A percentile compares a stretch with the other conserved stretches of the same genome.
phyloP scores from a whole-genome alignment of 2,113 vertebrate genomes.

The Glaucidium brasilianum region DNA sequence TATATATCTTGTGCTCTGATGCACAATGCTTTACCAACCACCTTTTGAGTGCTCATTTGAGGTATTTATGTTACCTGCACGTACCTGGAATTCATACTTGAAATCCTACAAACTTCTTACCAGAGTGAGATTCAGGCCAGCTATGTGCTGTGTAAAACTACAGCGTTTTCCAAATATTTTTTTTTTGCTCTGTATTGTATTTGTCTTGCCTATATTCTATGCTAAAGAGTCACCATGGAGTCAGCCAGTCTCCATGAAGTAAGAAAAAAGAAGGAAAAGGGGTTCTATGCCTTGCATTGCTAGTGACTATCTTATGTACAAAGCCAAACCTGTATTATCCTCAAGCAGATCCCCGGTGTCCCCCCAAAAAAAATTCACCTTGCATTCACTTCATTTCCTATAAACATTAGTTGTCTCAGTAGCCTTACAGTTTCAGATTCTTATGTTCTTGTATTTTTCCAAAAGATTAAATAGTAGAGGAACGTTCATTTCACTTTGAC shows the following conservation, averaged over 20 bases:
- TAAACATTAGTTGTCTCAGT: not conserved
- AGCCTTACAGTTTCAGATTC: not conserved
- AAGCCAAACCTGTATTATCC: not conserved
- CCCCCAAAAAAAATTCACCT: not conserved
- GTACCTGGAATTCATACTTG: not conserved
- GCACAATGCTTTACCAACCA: not conserved
- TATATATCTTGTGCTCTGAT: not conserved
- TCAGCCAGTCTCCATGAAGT: not conserved
- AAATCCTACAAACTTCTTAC: not conserved
- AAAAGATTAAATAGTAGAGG: not conserved
- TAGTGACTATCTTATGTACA: not conserved
- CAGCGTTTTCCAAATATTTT: not conserved
- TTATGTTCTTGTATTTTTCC: not conserved
- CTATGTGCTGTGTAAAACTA: not conserved
- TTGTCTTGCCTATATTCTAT: not conserved
- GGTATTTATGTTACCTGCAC: not conserved
- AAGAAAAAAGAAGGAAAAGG: not conserved
- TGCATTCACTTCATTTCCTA: not conserved
- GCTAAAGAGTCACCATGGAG: not conserved
- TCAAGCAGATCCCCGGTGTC: fast-evolving
- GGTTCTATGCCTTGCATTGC: not conserved
- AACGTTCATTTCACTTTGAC: not conserved
- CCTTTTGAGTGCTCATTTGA: not conserved
- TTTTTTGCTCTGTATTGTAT: not conserved
- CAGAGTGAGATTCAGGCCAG: not conserved